Evolutionary conservation across 2,888 invertebrate genomes (phyloP).

Genomic region (Elysia crispata): DNA sequence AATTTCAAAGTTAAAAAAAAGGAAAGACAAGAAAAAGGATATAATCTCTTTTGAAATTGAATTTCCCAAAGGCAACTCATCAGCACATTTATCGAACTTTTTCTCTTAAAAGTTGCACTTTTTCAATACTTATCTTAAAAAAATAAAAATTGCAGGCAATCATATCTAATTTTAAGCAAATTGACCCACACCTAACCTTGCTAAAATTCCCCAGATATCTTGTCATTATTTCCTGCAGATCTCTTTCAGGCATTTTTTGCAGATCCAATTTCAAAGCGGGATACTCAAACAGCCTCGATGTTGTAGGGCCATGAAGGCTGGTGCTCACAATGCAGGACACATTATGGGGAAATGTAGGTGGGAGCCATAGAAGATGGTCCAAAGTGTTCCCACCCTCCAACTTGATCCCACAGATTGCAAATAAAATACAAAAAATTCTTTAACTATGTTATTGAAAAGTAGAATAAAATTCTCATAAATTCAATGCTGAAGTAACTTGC

Average conservation of each 20-base stretch:
- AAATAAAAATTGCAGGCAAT: no score
- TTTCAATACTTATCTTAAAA: no score
- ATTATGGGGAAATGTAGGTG: slow-evolving; percentile 64
- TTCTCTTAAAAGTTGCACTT: no score
- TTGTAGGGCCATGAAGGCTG: slow-evolving; percentile 61
- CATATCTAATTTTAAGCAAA: no score
- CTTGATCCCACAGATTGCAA: slow-evolving; percentile 51
- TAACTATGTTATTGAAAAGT: not conserved
- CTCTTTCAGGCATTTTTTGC: slow-evolving; percentile 53
- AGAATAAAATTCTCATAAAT: no score
- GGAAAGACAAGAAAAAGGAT: no score
- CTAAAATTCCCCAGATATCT: slow-evolving; percentile 63
- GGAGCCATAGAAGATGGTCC: slow-evolving; percentile 68
- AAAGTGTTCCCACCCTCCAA: slow-evolving; percentile 54
- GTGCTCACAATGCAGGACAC: slow-evolving; percentile 67
- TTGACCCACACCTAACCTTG: no score
- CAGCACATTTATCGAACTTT: no score
- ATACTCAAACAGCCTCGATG: slow-evolving; percentile 60
- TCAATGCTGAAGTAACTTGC: no score
- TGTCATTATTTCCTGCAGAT: slow-evolving; percentile 58
- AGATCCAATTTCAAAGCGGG: slow-evolving; percentile 57
- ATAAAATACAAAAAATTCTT: not conserved
- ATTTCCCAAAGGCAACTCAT: no score
- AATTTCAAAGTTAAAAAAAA: no score
- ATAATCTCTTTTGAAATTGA: no score